phyloP scores from a whole-genome alignment of 1,140 invertebrate genomes.

The Leptonema lineaticorne region DNA sequence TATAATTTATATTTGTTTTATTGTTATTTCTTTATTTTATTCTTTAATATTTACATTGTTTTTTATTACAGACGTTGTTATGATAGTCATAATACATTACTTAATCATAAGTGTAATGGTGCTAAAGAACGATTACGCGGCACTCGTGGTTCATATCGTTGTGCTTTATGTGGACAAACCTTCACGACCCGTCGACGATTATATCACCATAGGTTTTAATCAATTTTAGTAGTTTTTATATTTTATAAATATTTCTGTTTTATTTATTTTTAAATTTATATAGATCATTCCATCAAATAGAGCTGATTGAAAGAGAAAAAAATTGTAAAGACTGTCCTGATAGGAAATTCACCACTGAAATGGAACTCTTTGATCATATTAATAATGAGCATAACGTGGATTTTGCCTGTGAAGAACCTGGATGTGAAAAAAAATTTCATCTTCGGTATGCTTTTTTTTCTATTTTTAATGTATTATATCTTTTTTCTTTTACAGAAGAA shows the following conservation, averaged over 20 bases:
- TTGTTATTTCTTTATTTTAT: neutral
- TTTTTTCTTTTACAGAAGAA: neutral
- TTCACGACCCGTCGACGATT: slow-evolving; percentile 28
- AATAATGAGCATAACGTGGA: slow-evolving; percentile 32
- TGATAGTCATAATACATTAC: slow-evolving; percentile 1
- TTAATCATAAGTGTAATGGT: slow-evolving; percentile 28
- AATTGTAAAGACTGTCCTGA: slow-evolving; percentile 26
- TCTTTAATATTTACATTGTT: neutral
- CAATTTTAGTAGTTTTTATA: neutral
- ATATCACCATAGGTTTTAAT: slow-evolving; percentile 32
- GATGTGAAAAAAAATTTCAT: slow-evolving; percentile 46
- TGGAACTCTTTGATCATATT: slow-evolving; percentile 39
- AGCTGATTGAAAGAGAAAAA: slow-evolving; percentile 27
- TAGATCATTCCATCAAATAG: slow-evolving; percentile 36
- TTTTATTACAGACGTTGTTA: slow-evolving; percentile 24
- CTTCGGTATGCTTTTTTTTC: no score
- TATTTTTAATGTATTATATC: slow-evolving; percentile 41
- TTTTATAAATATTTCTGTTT: slow-evolving; percentile 6
- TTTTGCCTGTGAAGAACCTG: slow-evolving; percentile 25
- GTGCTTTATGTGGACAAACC: slow-evolving; percentile 35
- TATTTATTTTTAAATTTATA: slow-evolving; percentile 4
- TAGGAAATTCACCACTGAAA: slow-evolving; percentile 22
- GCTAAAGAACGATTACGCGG: neutral
- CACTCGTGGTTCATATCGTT: slow-evolving; percentile 17
- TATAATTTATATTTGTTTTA: neutral